A percentile compares a stretch with the other conserved stretches of the same genome.
Conservation (phyloP, 2,888 invertebrate species). For the Eupeodes latifasciatus region DNA sequence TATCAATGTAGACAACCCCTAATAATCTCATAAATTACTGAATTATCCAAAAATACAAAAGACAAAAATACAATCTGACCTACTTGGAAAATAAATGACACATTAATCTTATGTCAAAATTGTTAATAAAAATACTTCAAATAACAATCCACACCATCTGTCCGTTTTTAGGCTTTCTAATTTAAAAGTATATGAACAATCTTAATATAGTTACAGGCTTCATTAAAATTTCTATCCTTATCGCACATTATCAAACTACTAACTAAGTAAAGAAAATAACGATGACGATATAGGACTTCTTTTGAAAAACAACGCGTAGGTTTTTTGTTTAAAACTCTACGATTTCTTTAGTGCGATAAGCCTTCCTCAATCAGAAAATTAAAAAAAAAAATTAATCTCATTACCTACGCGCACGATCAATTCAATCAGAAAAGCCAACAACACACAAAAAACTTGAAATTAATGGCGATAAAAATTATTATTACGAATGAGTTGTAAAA, state of each 20-base stretch:
- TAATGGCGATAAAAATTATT: not conserved
- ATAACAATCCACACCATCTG: conserved; percentile 62
- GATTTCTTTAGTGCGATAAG: conserved; percentile 57
- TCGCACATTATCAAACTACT: not conserved
- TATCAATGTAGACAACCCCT: not conserved
- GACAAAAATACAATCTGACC: not conserved
- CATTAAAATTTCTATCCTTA: conserved; percentile 45
- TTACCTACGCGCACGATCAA: conserved; percentile 69
- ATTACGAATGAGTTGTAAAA: not conserved
- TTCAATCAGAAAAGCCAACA: conserved; percentile 27
- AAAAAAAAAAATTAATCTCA: conserved; percentile 64
- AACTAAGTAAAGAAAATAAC: not conserved
- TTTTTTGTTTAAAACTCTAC: conserved; percentile 17
- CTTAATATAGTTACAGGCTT: conserved; percentile 49
- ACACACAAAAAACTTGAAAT: not conserved
- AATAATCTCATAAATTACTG: conserved; percentile 9
- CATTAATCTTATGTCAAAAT: conserved; percentile 52
- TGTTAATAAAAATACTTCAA: conserved; percentile 54
- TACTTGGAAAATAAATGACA: not conserved
- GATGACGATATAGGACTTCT: conserved; percentile 32
- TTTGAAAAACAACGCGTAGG: conserved; percentile 42
- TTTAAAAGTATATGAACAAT: conserved; percentile 10
- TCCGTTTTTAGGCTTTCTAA: conserved; percentile 41
- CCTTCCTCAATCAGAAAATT: conserved; percentile 66
- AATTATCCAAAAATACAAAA: not conserved